Base-by-base conservation (phyloP, 1,140 invertebrate genomes). In the Drosophila sturtevanti region DNA sequence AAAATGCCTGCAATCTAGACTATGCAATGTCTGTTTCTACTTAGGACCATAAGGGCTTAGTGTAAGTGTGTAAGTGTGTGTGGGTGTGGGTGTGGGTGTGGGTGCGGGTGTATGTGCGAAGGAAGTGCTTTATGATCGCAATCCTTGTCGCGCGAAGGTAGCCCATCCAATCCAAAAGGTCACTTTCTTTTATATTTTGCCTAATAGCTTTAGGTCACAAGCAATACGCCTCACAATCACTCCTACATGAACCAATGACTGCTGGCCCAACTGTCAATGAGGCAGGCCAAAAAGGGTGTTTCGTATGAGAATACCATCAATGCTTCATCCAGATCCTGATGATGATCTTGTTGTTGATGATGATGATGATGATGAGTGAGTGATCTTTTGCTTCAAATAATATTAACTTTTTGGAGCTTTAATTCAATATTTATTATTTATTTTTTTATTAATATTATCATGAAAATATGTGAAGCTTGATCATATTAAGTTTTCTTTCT, bases 191-290 rank as follows among this genome's bases (percentile, higher is more conserved):
- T 6, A 6, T 6, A 6, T 6, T 82, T 87, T 87, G 84, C 55
- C 79, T 89, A 87, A 87, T 89, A 87, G 74, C 84, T 84, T 87
- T 89, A 89, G 84, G 79, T 87, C 84, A 89, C 84, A 76, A 69
- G 41, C 41, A 77, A 70, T 84, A 87, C 79, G 84, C 84, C 84
- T 84, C 52, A 64, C 56, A 64, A 69, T 87, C 84, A 87, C 84
- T 87, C 84, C 84, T 89, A 87, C 84, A n/a, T 77, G 85, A 87
- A 89, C 68, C 80, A 86, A 68, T 86, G 82, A 86, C 82, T 86
- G 82, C 66, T 59, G 59, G 11, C 16, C 54, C 31, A 51, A 22
- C 18, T 4, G 27, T 31, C 18, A 9, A 55, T 55, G 24, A 44
- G 27, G 27, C 62, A 41, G 65, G 31, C 34, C 14, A 5, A n/a